phyloP scores from a whole-genome alignment of 2,888 invertebrate genomes.

The Ariolimax columbianus region DNA sequence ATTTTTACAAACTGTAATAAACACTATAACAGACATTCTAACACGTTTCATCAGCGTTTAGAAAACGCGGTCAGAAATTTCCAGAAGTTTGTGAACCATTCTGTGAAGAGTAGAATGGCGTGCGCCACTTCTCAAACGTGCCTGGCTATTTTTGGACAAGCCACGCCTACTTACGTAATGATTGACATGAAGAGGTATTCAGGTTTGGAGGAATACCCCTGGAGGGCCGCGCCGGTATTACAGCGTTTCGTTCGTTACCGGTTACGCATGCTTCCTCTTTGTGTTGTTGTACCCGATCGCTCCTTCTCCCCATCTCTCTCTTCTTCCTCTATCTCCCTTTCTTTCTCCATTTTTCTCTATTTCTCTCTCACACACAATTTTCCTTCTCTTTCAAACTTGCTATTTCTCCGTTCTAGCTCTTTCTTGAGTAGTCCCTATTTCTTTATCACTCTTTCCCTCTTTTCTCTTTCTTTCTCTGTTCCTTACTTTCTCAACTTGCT shows the following conservation, averaged over 20 bases:
- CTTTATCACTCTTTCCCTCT: too few relatives aligned
- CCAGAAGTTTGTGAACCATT: background rate
- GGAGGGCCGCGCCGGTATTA: constrained; percentile 13
- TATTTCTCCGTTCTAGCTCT: too few relatives aligned
- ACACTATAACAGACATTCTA: background rate
- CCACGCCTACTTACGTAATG: constrained; percentile 23
- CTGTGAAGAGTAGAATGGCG: background rate
- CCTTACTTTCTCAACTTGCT: too few relatives aligned
- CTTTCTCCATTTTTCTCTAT: too few relatives aligned
- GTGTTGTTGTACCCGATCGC: background rate
- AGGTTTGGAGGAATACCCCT: background rate
- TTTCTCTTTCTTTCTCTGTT: too few relatives aligned
- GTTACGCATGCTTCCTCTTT: background rate
- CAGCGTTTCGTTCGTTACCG: background rate
- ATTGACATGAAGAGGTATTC: constrained; percentile 11
- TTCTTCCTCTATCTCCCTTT: too few relatives aligned
- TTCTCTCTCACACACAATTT: too few relatives aligned
- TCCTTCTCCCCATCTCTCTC: too few relatives aligned
- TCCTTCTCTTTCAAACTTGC: too few relatives aligned
- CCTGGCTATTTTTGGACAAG: constrained; percentile 9
- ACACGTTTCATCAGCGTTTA: background rate
- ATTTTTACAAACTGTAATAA: too few relatives aligned
- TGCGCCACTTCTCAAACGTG: background rate
- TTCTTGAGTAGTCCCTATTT: too few relatives aligned
- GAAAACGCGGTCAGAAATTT: background rate